Base-by-base conservation (phyloP, 2,888 invertebrate species). In the Hylaea fasciaria region DNA sequence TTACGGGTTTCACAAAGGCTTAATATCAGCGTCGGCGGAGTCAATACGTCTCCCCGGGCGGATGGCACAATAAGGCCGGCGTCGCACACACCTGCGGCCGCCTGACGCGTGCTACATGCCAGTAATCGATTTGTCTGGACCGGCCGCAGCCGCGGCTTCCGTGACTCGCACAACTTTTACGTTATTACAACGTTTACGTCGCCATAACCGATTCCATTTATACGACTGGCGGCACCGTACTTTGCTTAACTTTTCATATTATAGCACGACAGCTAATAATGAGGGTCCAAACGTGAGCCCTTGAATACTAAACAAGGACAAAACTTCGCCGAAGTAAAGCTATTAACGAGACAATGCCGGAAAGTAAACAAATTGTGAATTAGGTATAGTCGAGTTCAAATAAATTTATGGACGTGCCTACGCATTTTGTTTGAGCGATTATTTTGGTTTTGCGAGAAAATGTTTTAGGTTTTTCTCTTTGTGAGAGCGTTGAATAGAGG, bases 61-160 rank as follows among this genome's bases (percentile, higher is more conserved):
- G 73, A 72, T 70, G 72, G 70, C 59, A 78, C 71, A 77, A 81
- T 84, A 80, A 78, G 82, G 77, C 72, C 76, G 70, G 73, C 77
- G 73, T 81, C 81, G 70, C 62, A 65, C 71, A 81, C 87, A 89
- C 87, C 89, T 88, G 86, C 76, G 77, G 68, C 73, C 69, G 65
- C 71, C 68, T 75, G 76, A 80, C 78, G 79, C 78, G 73, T 82
- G 80, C 78, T 72, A 77, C 83, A 80, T 80, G 76, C 83, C 73
- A 77, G 77, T 74, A 84, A 89, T 89, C 89, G 89, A 89, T 89
- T 87, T 77, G 88, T 89, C 88, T 89, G 88, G 87, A 84, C 85
- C 68, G 78, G 65, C 65, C 71, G 70, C 44, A 66, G 69, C 61
- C 64, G 69, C 61, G 73, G 78, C 70, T 81, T 84, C 79, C 89